Conservation (phyloP, 1,140 invertebrate species). For the Achroia grisella region DNA sequence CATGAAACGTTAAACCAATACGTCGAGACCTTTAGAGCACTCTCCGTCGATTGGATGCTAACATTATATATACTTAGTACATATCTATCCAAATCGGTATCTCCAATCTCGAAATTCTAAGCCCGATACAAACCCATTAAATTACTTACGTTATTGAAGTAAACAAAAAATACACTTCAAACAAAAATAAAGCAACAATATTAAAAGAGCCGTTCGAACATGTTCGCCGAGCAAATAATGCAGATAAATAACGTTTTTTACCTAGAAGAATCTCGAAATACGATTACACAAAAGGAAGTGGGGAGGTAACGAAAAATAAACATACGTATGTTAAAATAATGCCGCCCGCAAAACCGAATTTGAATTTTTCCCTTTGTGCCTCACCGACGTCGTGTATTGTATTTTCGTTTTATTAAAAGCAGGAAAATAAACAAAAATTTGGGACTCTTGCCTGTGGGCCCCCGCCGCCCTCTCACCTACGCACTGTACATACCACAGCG, state of each 20-base stretch:
- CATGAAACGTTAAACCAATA: no score
- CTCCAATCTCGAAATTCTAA: background rate
- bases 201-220: background rate
- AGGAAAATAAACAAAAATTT: slow-evolving; percentile 51
- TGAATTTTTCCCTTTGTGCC: slow-evolving; percentile 48
- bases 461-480: slow-evolving; percentile 4
- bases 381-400: slow-evolving; percentile 39
- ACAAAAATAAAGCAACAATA: slow-evolving; percentile 1
- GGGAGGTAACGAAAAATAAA: slow-evolving; percentile 29
- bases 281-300: slow-evolving; percentile 21
- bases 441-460: slow-evolving; percentile 2
- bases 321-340: slow-evolving; percentile 40
- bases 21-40: no score
- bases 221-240: slow-evolving; percentile 12
- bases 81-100: background rate
- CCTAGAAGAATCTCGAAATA: slow-evolving; percentile 23
- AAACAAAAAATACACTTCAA: slow-evolving; percentile 11
- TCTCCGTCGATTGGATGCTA: no score
- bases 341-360: slow-evolving; percentile 37
- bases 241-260: slow-evolving; percentile 19
- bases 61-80: no score
- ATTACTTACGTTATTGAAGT: background rate
- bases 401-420: slow-evolving; percentile 56
- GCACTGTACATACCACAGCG: slow-evolving; percentile 6
- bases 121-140: slow-evolving; percentile 4